Evolutionary conservation across 1,140 invertebrate genomes (phyloP).

Genomic region (Nixonia krombeini): DNA sequence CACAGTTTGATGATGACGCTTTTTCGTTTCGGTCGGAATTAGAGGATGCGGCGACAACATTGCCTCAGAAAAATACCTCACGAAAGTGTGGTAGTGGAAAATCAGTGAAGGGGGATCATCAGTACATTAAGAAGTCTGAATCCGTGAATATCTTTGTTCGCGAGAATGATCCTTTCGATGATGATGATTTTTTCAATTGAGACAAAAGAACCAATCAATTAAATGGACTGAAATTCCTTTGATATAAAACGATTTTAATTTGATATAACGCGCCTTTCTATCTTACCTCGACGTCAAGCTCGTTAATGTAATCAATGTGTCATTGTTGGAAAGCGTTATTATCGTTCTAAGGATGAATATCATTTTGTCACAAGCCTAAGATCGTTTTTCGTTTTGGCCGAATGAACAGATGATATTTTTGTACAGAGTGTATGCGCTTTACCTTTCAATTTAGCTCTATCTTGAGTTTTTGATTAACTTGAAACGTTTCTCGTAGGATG

Average conservation of each 20-base stretch:
- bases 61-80: constrained; percentile 64
- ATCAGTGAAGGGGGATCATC: constrained; percentile 56
- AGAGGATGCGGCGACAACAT: constrained; percentile 62
- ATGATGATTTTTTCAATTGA: constrained; percentile 86
- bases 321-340: constrained; percentile 11
- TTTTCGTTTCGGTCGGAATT: constrained; percentile 65
- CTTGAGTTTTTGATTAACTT: too few relatives aligned
- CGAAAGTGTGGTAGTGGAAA: constrained; percentile 59
- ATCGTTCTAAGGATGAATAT: constrained; percentile 1
- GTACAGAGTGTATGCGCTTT: constrained; percentile 46
- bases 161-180: constrained; percentile 86
- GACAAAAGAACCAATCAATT: constrained; percentile 8
- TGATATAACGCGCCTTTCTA: constrained; percentile 29
- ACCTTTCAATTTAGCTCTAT: too few relatives aligned
- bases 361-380: not conserved
- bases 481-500: too few relatives aligned
- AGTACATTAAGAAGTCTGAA: constrained; percentile 85
- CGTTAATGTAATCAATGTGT: too few relatives aligned
- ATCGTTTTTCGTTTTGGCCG: constrained; percentile 10
- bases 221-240: constrained; percentile 10
- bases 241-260: constrained; percentile 10
- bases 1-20: constrained; percentile 63
- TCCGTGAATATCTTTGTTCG: constrained; percentile 89
- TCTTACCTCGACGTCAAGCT: constrained; percentile 15
- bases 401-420: constrained; percentile 51